Evolutionary conservation across 1,140 invertebrate genomes (phyloP), one percentile per base, ranked within the genome.

Genomic region (Bradysia coprophila): DNA sequence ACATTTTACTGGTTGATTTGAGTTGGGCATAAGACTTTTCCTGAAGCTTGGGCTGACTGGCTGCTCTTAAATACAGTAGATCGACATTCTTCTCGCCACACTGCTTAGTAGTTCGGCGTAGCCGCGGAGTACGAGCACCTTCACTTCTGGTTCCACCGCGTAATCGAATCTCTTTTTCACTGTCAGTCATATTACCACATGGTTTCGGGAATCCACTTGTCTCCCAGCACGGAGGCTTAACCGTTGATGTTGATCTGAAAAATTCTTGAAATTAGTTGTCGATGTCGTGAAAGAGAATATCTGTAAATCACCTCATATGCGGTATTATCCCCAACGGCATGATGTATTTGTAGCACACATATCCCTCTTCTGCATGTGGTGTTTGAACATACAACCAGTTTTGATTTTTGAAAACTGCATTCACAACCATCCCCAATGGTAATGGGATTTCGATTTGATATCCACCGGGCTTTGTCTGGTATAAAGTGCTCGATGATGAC

Each of bases 371-470:
- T 0, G 71, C 76, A 46, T 81, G 78, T 2, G 81, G 78, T 1
- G 82, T 86, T 54, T 85, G 81, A 2, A 81, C 79, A 50, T 85
- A 86, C 2, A 87, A 55, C 83, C 83, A 87, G 46, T 73, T 71
- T 47, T 80, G 74, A 48, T 81, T 85, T 58, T 83, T 83, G 56
- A 85, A 87, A 5, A 86, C 74, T 0, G 81, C 82, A 53, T 86
- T 87, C 0, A 87, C 80, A 3, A 87, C 80, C 55, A 82, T 85
- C 8, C 83, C 82, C 38, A 86, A 59, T 0, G 81, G 80, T 40
- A 87, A 53, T 0, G 72, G 64, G 24, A 81, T 63, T 56, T 84
- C 80, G 18, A 70, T 66, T 52, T 83, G 80, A 38, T 67, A 69
- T 16, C 76, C 75, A 13, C 72, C 75, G 0, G 63, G 53, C 37